phyloP scores from a whole-genome alignment of 2,113 vertebrate genomes.

The Micromys minutus region DNA sequence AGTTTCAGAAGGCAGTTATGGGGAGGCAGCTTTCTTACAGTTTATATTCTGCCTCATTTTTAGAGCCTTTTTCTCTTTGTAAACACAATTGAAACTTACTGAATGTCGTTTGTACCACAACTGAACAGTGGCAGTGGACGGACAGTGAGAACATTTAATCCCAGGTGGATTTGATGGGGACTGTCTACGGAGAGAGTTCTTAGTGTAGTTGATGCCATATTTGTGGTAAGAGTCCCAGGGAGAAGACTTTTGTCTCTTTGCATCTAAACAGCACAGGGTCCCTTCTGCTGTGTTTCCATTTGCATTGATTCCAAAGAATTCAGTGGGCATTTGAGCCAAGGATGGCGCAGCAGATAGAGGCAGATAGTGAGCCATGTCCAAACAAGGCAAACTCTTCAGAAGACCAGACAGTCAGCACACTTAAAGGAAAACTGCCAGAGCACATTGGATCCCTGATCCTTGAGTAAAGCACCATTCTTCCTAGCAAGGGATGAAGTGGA shows the following conservation, averaged over 20 bases:
- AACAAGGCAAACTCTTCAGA: background rate
- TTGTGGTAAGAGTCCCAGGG: background rate
- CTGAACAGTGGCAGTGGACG: background rate
- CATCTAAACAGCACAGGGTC: background rate
- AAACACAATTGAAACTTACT: background rate
- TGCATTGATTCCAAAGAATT: slow-evolving; percentile 23
- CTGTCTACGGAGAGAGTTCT: background rate
- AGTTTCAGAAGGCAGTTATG: slow-evolving; percentile 68
- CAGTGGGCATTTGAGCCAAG: background rate
- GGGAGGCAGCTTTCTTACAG: background rate
- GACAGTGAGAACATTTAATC: background rate
- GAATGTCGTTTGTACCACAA: background rate
- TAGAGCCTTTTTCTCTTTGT: background rate
- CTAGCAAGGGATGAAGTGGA: background rate
- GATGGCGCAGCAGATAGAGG: background rate
- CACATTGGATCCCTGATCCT: background rate
- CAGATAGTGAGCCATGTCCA: background rate
- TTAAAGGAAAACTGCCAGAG: background rate
- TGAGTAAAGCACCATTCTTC: background rate
- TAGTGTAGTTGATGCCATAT: background rate
- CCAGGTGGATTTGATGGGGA: background rate
- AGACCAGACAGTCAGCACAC: background rate
- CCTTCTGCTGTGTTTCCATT: slow-evolving; percentile 11
- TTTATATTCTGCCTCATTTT: background rate
- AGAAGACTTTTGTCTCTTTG: slow-evolving; percentile 28